Percentiles rank a stretch among this genome's conserved stretches.
Conservation (phyloP, 2,888 invertebrate species). For the Eristalinus sepulchralis region DNA sequence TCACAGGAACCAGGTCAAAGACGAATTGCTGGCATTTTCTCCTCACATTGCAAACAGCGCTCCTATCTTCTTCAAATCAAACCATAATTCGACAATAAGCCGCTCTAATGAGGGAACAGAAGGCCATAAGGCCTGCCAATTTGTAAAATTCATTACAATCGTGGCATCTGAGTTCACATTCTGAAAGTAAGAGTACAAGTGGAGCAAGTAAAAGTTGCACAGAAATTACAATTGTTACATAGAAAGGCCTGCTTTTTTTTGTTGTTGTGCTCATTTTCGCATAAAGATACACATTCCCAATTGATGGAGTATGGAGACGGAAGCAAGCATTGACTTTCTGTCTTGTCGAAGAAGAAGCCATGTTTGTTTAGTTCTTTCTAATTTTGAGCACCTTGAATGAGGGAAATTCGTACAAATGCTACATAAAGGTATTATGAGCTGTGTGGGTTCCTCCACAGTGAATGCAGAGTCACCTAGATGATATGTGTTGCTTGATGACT, state of each 20-base stretch:
- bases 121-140: conserved; percentile 8
- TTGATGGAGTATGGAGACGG: conserved; percentile 43
- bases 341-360: conserved; percentile 35
- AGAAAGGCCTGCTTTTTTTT: neutral
- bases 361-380: conserved; percentile 36
- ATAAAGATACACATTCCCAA: conserved; percentile 35
- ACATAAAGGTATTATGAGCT: conserved; percentile 41
- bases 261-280: conserved; percentile 8
- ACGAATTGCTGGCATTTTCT: conserved; percentile 18
- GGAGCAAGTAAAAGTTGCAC: conserved; percentile 44
- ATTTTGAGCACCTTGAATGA: conserved; percentile 32
- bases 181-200: conserved; percentile 47
- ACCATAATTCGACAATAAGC: neutral
- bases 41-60: neutral
- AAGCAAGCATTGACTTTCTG: conserved; percentile 55
- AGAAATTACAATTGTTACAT: conserved; percentile 34
- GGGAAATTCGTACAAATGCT: conserved; percentile 43
- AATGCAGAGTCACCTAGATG: neutral
- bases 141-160: conserved; percentile 20
- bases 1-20: conserved; percentile 32
- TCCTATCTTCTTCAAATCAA: neutral
- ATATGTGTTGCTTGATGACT: neutral
- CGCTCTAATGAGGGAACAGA: neutral
- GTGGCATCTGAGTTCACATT: conserved; percentile 6
- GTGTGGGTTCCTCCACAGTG: conserved; percentile 17